A percentile compares a stretch with the other conserved stretches of the same genome.
These are phyloP conservation scores for Indicator indicator DNA, from an alignment of 2,113 vertebrate genomes.

Conservation along the genomic window DNA sequence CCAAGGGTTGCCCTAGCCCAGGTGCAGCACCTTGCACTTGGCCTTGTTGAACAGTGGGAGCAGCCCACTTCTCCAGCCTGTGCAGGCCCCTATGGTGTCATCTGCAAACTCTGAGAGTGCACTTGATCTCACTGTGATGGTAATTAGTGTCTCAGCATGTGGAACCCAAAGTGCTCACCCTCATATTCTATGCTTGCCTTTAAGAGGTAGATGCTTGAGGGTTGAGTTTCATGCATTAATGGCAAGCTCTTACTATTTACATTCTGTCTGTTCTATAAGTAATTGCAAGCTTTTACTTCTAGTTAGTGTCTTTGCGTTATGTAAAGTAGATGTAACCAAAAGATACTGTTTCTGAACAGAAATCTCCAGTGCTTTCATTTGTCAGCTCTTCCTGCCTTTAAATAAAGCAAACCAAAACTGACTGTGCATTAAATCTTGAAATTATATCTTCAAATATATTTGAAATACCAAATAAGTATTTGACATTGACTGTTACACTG, in stretches of 20 bases:
- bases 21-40: too few relatives aligned
- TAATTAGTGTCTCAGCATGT: not conserved
- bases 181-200: not conserved
- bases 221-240: not conserved
- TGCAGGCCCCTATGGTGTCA: too few relatives aligned
- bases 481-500: not conserved
- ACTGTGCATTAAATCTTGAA: not conserved
- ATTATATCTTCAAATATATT: not conserved
- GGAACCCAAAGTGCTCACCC: not conserved
- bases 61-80: too few relatives aligned
- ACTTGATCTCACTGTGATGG: not conserved
- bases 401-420: not conserved
- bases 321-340: not conserved
- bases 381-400: not conserved
- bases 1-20: too few relatives aligned
- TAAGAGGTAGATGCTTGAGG: not conserved
- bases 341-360: not conserved
- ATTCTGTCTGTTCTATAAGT: not conserved
- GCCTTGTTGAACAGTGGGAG: too few relatives aligned
- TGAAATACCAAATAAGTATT: slow-evolving; percentile 1
- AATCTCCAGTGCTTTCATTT: not conserved
- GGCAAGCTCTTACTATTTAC: not conserved
- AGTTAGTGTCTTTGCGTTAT: not conserved
- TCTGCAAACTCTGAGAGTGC: too few relatives aligned
- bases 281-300: not conserved